Base-by-base conservation (phyloP, 92 coral and sea anemone genomes). In the Heliopora coerulea region DNA sequence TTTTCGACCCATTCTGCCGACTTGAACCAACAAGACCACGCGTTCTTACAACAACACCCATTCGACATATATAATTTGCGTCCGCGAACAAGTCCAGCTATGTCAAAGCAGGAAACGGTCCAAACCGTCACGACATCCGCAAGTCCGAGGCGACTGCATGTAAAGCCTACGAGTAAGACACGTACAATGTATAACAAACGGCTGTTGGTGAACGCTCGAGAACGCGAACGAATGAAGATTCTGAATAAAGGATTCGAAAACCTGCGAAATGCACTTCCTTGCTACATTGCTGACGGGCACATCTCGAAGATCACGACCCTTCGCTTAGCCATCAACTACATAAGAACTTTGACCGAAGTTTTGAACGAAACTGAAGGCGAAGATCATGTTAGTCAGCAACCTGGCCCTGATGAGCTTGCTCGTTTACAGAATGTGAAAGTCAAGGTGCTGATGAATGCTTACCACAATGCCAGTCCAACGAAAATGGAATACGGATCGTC, bases 211-310 rank as follows among this genome's bases (percentile, higher is more conserved):
- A 95, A 95, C 74, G 99, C 99, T 20, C 85, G 99, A 8, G 99
- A 95, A 63, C 82, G 99, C 28, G 99, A 95, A 21, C 87, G 99
- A 8, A 95, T 95, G 99, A 89, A 96, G 26, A 91, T 86, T 2
- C 46, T 95, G 30, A 95, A 95, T 85, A 91, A 89, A 70, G 99
- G 95, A 37, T 95, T 95, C 59, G 96, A 95, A 42, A 86, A 90
- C 60, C 95, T 95, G 28, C 88, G 99, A 11, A 96, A 95, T 62
- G 99, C 99, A 1, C 81, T 95, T 34, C 99, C 99, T 2, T 95
- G 99, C 65, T 95, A 95, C 75, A 95, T 95, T 31, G 99, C 99
- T 8, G 99, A 95, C 77, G 99, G 99, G 21, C 99, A 95, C 66
- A 90, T 95, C 89, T 96, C 99, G 9, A 95, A 95, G 85, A 95